Evolutionary conservation across 2,113 vertebrate species (phyloP).

Genomic region (Balaenoptera acutorostrata): DNA sequence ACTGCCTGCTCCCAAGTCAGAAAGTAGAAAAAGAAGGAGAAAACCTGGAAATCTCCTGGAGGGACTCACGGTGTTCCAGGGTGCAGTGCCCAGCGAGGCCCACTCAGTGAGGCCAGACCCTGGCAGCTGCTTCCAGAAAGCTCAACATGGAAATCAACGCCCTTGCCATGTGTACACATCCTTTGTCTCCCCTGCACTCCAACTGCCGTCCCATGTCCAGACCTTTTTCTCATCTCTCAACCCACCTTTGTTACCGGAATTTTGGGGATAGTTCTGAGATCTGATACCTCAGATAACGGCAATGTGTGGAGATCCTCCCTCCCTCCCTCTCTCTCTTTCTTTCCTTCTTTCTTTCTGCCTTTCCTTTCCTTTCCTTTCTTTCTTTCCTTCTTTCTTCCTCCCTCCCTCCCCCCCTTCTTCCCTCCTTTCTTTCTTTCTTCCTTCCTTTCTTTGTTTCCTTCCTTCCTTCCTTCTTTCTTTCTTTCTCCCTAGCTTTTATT

Average conservation of each 20-base stretch:
- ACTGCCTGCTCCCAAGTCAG: background rate
- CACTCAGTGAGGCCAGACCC: background rate
- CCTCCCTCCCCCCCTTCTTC: fast-evolving
- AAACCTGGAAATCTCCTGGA: background rate
- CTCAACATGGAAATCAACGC: background rate
- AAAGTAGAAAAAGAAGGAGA: background rate
- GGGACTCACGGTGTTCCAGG: background rate
- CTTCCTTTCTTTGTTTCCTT: too few species aligned
- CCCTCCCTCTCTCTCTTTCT: fast-evolving
- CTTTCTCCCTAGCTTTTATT: background rate
- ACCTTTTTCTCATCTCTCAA: background rate
- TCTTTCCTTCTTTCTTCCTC: too few species aligned
- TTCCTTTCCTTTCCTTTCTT: too few species aligned
- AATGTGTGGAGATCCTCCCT: background rate
- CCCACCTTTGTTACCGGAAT: background rate
- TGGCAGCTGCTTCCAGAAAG: background rate
- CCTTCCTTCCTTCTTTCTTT: too few species aligned
- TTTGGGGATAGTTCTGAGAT: background rate
- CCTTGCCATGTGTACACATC: fast-evolving
- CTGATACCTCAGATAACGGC: background rate
- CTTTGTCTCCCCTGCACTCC: background rate
- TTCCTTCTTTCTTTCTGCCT: background rate
- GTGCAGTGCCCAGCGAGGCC: background rate
- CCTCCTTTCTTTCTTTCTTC: too few species aligned
- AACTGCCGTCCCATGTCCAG: background rate